Conservation (phyloP, 2,113 vertebrate species). For the Hydrolagus affinis region DNA sequence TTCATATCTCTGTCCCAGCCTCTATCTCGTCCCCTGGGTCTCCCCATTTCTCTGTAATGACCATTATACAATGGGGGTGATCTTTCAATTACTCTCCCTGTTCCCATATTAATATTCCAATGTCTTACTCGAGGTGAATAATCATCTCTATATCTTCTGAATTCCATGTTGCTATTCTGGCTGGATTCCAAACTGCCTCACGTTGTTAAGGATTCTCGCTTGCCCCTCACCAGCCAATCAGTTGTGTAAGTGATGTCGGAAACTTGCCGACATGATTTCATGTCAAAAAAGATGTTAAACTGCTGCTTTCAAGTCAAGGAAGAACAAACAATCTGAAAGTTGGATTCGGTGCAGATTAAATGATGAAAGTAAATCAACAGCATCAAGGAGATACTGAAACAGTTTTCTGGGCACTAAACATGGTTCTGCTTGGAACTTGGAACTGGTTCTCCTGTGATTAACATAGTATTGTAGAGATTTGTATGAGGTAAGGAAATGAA, state of each 20-base stretch:
- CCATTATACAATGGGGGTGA: too few relatives aligned
- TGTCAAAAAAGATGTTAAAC: neutral
- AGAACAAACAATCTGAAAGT: neutral
- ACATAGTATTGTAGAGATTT: neutral
- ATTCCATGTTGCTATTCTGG: neutral
- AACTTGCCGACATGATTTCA: neutral
- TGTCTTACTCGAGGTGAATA: neutral
- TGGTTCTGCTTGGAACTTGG: neutral
- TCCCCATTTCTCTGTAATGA: too few relatives aligned
- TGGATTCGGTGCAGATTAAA: neutral
- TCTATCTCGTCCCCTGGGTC: too few relatives aligned
- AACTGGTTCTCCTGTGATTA: neutral
- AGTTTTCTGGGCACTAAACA: neutral
- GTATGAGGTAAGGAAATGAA: neutral
- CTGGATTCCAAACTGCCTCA: neutral
- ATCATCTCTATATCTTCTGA: neutral
- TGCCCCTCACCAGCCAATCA: neutral
- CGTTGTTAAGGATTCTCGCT: neutral
- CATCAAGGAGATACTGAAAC: neutral
- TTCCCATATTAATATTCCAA: neutral
- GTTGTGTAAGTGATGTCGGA: neutral
- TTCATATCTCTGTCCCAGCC: too few relatives aligned
- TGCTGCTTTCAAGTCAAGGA: too few relatives aligned
- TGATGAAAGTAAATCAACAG: neutral
- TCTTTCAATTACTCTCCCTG: neutral